Evolutionary conservation across 2,797 vertebrate genomes (phyloP), one percentile per base, ranked within the genome.

Genomic region (Geotrypetes seraphini): DNA sequence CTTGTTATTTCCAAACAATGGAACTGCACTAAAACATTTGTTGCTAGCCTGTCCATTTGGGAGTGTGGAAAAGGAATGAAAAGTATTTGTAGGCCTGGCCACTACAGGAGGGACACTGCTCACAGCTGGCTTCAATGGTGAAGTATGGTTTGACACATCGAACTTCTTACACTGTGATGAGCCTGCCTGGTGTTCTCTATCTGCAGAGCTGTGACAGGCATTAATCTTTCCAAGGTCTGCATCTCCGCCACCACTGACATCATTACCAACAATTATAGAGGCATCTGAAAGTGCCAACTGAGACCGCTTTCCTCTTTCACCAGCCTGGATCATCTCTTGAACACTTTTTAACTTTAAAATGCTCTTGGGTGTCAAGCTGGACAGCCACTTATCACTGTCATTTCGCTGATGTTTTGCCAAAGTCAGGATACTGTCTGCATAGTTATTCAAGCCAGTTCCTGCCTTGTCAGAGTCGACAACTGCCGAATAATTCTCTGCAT

Each of bases 371-470:
- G 83, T 92, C 60, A 98, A 67, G 16, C 86, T 85, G 3, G 93
- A 96, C 58, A 85, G 83, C 93, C 92, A 99, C 63, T 87, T 87
- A 64, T 86, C 74, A 41, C 91, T 95, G 74, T 88, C 71, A 50
- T 87, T 89, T 50, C 60, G 90, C 60, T 88, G 91, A 82, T 80
- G 84, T 31, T 78, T 83, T 41, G 87, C 85, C 79, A 92, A 71
- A 73, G 87, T 72, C 62, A 97, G 59, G 12, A 89, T 79, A 33
- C 71, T 78, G 23, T 90, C 88, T 2, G 91, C 91, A 3, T 95
- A 95, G 83, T 96, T 98, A 80, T 97, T 96, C 31, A 97, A 81
- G 41, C 94, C 90, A 5, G 66, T 75, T 60, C 39, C 64, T 20
- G 61, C 69, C 56, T 86, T 86, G 65, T 91, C 90, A 12, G 89